A percentile compares a stretch with the other conserved stretches of the same genome.
Conservation (phyloP, 1,140 invertebrate genomes). For the Apocrypta bakeri region DNA sequence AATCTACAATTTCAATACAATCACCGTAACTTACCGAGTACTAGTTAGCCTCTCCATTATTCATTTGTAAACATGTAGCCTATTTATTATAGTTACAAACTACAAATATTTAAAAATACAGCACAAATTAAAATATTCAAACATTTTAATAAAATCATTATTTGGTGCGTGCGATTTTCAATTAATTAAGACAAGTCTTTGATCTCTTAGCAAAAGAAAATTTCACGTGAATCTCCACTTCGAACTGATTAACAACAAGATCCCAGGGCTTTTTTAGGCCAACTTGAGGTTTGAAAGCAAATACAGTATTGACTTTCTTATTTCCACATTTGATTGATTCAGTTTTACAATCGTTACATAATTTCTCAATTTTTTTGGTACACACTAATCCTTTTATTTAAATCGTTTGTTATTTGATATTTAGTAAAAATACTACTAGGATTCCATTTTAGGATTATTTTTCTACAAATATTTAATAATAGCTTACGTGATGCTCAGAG, state of each 20-base stretch:
- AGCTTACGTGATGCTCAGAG: constrained; percentile 17
- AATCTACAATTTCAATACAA: background rate
- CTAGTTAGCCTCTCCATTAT: background rate
- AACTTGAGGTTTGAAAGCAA: too few relatives aligned
- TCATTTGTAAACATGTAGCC: background rate
- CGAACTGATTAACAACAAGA: too few relatives aligned
- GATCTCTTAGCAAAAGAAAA: too few relatives aligned
- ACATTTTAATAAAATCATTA: background rate
- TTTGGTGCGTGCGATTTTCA: too few relatives aligned
- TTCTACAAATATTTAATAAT: constrained; percentile 34
- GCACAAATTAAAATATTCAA: background rate
- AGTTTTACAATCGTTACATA: constrained; percentile 10
- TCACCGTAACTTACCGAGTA: background rate
- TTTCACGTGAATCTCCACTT: too few relatives aligned
- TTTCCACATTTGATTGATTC: background rate
- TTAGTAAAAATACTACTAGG: background rate
- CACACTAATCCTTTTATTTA: constrained; percentile 1
- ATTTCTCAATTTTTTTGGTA: constrained; percentile 7
- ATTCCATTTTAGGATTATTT: constrained; percentile 41
- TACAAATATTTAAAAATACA: background rate
- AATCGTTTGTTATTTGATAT: constrained; percentile 4
- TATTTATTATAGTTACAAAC: background rate
- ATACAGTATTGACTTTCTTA: too few relatives aligned
- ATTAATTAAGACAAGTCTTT: too few relatives aligned
- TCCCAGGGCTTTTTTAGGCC: too few relatives aligned